These are phyloP conservation scores for Peromyscus attwateri DNA, from an alignment of 2,797 vertebrate species.

Conservation along the genomic window DNA sequence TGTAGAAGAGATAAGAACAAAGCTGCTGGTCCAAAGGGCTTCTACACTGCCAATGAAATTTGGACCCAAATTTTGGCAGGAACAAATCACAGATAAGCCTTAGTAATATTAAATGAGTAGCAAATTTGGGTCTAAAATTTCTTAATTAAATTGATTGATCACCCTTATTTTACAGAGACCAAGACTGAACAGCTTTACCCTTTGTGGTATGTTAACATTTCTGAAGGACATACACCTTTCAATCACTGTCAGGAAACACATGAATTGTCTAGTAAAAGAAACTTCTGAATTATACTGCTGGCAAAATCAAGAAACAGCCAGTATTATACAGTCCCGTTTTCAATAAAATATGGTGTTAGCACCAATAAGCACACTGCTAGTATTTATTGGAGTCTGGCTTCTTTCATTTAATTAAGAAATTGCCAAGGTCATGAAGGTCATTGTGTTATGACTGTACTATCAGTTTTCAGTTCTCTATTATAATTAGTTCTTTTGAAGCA, in stretches of 20 bases:
- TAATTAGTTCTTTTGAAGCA: conserved; percentile 44
- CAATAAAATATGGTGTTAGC: not conserved
- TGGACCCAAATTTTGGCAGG: not conserved
- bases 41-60: not conserved
- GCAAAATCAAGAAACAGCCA: conserved; percentile 49
- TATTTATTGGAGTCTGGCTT: not conserved
- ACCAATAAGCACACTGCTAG: not conserved
- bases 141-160: too few relatives aligned
- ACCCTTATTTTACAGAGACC: conserved; percentile 33
- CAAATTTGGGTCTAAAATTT: not conserved
- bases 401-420: conserved; percentile 27
- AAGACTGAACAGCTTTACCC: not conserved
- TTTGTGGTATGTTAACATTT: conserved; percentile 45
- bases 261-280: not conserved
- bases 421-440: not conserved
- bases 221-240: conserved; percentile 21
- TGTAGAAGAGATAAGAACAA: not conserved
- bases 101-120: conserved; percentile 20
- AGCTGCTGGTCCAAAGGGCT: not conserved
- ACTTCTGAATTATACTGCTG: conserved; percentile 28
- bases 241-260: conserved; percentile 51
- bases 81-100: not conserved
- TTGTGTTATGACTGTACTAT: not conserved
- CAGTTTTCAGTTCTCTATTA: conserved; percentile 1
- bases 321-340: not conserved